Percentiles rank a stretch among this genome's conserved stretches.
phyloP scores from a whole-genome alignment of 2,113 vertebrate species.

The Thunnus thynnus region DNA sequence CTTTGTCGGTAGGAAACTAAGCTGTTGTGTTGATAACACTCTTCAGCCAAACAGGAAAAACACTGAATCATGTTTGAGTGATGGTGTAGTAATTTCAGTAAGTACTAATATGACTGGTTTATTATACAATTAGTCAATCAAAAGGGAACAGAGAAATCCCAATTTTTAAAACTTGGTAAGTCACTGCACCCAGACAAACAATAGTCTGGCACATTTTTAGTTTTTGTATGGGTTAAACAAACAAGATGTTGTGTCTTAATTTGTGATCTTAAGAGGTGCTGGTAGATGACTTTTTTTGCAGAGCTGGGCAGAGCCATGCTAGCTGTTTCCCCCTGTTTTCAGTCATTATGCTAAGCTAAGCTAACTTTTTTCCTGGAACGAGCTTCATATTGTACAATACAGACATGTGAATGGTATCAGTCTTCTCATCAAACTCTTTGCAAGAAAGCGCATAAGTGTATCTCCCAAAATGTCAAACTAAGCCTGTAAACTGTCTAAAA shows the following conservation, averaged over 20 bases:
- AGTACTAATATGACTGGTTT: neutral
- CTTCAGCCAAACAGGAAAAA: slow-evolving; percentile 24
- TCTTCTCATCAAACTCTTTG: no score
- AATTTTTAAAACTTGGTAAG: neutral
- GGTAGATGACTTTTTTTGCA: no score
- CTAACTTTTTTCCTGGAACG: no score
- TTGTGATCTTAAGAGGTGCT: neutral
- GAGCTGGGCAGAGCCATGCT: no score
- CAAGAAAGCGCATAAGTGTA: neutral
- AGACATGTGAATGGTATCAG: no score
- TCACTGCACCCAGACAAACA: no score
- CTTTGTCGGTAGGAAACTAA: neutral
- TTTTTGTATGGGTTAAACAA: neutral
- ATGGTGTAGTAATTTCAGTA: neutral
- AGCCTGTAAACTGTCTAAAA: no score
- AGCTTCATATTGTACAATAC: no score
- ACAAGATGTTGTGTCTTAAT: neutral
- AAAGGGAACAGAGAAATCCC: neutral
- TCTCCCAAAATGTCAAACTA: neutral
- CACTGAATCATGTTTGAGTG: neutral
- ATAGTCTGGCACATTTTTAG: no score
- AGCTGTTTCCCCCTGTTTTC: no score
- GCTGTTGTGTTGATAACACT: slow-evolving; percentile 4
- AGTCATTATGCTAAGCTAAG: no score
- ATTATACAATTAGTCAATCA: neutral